Evolutionary conservation across 2,797 vertebrate species (phyloP).

Genomic region (Liasis olivaceus): DNA sequence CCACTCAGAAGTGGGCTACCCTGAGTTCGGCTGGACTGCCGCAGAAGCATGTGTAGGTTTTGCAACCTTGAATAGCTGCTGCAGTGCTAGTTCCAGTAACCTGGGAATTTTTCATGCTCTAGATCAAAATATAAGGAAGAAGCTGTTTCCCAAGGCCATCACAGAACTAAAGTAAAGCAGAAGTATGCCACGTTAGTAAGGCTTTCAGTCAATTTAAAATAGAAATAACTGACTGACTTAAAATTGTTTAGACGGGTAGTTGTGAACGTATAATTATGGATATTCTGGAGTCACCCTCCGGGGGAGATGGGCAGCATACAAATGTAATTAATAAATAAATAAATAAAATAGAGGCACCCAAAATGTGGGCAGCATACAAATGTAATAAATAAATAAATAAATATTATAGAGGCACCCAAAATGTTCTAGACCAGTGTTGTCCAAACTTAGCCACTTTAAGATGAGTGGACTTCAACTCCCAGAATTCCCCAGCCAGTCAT

Average conservation of each 20-base stretch:
- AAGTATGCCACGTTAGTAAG: neutral
- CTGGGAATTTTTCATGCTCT: neutral
- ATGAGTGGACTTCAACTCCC: no score
- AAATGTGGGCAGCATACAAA: no score
- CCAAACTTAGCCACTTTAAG: no score
- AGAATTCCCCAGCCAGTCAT: no score
- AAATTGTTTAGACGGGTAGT: neutral
- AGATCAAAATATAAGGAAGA: neutral
- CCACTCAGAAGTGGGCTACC: neutral
- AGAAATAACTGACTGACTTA: neutral
- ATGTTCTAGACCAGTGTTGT: no score
- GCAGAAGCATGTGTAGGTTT: neutral
- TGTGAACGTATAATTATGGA: neutral
- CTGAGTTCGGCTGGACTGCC: neutral
- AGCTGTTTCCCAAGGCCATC: neutral
- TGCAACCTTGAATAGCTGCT: neutral
- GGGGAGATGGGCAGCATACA: no score
- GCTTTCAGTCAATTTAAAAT: neutral
- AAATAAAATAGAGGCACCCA: no score
- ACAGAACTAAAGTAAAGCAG: neutral
- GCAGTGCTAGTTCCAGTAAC: neutral
- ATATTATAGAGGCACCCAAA: neutral
- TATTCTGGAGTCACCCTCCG: neutral
- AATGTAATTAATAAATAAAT: no score
- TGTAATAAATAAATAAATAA: no score